A percentile compares a stretch with the other conserved stretches of the same genome.
phyloP scores from a whole-genome alignment of 2,113 vertebrate species.

The Heterochromis multidens region DNA sequence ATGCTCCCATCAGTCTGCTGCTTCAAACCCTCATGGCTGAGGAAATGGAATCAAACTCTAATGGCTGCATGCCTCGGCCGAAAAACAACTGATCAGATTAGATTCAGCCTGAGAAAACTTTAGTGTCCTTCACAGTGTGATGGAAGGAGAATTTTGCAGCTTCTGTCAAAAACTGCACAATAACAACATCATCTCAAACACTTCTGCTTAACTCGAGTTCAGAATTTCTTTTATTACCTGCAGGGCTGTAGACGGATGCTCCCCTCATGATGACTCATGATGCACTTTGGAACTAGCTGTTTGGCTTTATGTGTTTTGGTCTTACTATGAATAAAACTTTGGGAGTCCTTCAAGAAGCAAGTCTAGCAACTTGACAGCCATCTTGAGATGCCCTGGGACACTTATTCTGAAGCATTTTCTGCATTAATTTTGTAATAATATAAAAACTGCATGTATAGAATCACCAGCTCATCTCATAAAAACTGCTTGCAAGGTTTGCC shows the following conservation, averaged over 20 bases:
- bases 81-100: neutral
- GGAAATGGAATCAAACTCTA: neutral
- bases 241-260: neutral
- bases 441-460: neutral
- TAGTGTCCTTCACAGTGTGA: neutral
- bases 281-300: neutral
- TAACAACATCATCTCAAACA: neutral
- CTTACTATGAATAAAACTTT: neutral
- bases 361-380: neutral
- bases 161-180: neutral
- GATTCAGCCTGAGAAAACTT: neutral
- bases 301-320: neutral
- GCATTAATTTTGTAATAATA: neutral
- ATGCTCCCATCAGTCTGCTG: neutral
- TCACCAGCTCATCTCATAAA: neutral
- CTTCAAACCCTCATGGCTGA: neutral
- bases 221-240: neutral
- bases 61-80: neutral
- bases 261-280: too few relatives aligned
- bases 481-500: neutral
- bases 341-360: neutral
- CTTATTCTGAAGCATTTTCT: neutral
- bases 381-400: rapidly evolving
- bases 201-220: neutral
- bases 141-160: neutral